These are phyloP conservation scores for Dicaeum eximium DNA, from an alignment of 2,113 vertebrate species.

Conservation along the genomic window DNA sequence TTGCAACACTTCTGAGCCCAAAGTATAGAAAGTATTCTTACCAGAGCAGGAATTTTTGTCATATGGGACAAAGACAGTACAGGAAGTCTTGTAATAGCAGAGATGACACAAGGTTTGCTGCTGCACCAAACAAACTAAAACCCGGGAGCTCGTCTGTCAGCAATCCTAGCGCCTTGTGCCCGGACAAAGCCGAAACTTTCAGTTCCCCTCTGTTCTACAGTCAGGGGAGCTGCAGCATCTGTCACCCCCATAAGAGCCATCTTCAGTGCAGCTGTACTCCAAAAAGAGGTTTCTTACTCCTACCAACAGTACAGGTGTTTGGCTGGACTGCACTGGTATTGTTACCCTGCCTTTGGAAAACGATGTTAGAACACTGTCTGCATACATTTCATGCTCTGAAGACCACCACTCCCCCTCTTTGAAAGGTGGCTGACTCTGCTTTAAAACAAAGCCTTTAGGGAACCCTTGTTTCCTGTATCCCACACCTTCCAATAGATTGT, in stretches of 20 bases:
- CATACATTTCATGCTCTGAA: not conserved
- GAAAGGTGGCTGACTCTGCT: not conserved
- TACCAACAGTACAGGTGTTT: not conserved
- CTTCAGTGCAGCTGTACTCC: accelerated
- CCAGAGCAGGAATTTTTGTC: not conserved
- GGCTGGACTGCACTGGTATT: not conserved
- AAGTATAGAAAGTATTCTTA: not conserved
- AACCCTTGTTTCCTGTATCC: not conserved
- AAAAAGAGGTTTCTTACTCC: not conserved
- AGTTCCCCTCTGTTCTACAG: not conserved
- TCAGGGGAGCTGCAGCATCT: not conserved
- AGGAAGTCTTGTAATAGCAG: not conserved
- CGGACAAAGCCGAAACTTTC: accelerated
- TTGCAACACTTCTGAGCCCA: not conserved
- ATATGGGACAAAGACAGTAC: not conserved
- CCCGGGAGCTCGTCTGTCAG: not conserved
- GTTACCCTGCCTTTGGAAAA: not conserved
- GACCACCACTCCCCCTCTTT: too few species aligned
- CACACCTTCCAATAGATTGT: not conserved
- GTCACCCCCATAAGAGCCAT: accelerated
- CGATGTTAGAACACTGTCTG: not conserved
- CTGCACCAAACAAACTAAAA: not conserved
- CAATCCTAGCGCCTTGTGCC: accelerated
- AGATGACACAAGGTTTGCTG: not conserved
- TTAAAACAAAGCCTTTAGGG: not conserved